Conservation (phyloP, 1,140 invertebrate species). For the Microplitis demolitor region DNA sequence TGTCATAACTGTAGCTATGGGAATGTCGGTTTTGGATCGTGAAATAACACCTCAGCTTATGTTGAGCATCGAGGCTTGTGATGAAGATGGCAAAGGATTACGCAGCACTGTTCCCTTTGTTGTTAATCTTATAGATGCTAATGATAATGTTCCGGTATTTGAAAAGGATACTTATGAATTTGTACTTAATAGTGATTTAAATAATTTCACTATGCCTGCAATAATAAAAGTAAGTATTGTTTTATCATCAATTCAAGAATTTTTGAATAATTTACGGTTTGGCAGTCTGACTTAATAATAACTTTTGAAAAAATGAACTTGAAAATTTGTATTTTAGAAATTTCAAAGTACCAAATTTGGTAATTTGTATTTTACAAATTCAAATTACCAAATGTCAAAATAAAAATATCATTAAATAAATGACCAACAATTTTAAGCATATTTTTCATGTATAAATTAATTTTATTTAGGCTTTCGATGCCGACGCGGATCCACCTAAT, state of each 20-base stretch:
- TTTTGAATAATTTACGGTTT: not conserved
- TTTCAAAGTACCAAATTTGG: too few relatives aligned
- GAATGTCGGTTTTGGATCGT: constrained; percentile 79
- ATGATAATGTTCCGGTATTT: constrained; percentile 86
- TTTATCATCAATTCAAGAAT: not conserved
- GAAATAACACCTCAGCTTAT: constrained; percentile 77
- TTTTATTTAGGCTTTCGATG: constrained; percentile 71
- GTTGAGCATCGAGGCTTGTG: constrained; percentile 82
- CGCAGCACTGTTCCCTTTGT: constrained; percentile 73
- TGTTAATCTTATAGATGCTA: constrained; percentile 80
- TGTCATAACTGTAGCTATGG: constrained; percentile 76
- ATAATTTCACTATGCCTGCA: constrained; percentile 73
- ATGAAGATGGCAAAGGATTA: constrained; percentile 81
- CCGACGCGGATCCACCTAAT: constrained; percentile 83
- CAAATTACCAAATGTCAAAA: too few relatives aligned
- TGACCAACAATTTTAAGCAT: not conserved
- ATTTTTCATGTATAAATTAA: not conserved
- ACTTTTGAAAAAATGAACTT: too few relatives aligned
- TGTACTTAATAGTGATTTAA: constrained; percentile 73
- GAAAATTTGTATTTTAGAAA: too few relatives aligned
- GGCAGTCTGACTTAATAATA: too few relatives aligned
- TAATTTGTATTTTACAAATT: too few relatives aligned
- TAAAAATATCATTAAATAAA: too few relatives aligned
- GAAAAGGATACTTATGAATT: constrained; percentile 82
- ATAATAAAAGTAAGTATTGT: constrained; percentile 65